Base-by-base conservation (phyloP, 2,113 vertebrate genomes). In the Peucedramus taeniatus region DNA sequence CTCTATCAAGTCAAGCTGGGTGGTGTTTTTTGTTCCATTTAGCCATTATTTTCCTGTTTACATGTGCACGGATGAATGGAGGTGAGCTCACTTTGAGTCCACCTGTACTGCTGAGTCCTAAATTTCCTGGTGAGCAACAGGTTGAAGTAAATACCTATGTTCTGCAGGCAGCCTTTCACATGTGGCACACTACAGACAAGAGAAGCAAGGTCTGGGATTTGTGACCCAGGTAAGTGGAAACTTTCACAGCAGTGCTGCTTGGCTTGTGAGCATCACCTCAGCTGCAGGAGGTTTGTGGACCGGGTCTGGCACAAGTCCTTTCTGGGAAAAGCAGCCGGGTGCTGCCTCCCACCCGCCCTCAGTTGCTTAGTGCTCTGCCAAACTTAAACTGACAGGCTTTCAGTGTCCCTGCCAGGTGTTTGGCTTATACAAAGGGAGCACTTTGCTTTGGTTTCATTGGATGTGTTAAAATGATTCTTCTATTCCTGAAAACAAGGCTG, bases 321-420 rank as follows among this genome's bases (percentile, higher is more conserved):
- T 31, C n/a, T 0, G 1, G 18, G 42, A 45, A 71, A 5, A 56
- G 39, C 22, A 0, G 2, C 27, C 0, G 0, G 24, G 30, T 10
- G 16, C 75, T 86, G 90, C 85, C 31, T 35, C 30, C 59, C 68
- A 71, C 21, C 21, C 0, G 0, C 75, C 45, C 33, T 35, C 56
- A 21, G 20, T 7, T 11, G 8, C 33, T 82, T 24, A 40, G 1
- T 2, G 54, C 51, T 87, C 60, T 66, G 57, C 61, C 78, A 79
- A 1, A 79, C 28, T 92, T 56, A 22, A 66, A 74, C 33, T 42
- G 44, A 19, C 7, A 6, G 51, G 72, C 27, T 68, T 94, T 82
- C 17, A 1, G 21, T 57, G n/a, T 44, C n/a, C 1, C 2, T 39
- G 61, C 28, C 4, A 9, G 24, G 75, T 85, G 57, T 61, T 74